A percentile compares a stretch with the other conserved stretches of the same genome.
Conservation (phyloP, 2,888 invertebrate genomes). For the Chrysomela aeneicollis region DNA sequence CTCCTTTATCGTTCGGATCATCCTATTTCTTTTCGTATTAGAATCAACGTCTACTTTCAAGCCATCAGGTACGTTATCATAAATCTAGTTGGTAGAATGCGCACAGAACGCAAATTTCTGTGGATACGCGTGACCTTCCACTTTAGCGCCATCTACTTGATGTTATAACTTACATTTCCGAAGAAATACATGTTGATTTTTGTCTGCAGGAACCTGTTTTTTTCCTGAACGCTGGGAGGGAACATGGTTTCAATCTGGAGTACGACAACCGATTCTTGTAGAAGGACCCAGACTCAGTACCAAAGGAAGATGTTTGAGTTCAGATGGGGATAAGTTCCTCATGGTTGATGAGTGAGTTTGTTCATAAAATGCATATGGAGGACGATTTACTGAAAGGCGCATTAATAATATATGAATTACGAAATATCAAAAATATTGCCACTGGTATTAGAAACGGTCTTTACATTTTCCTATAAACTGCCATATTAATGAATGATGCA, state of each 20-base stretch:
- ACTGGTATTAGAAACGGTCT: no score
- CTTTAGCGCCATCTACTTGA: no score
- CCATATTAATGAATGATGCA: no score
- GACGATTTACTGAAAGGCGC: no score
- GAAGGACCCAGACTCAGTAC: constrained; percentile 83
- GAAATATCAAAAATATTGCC: no score
- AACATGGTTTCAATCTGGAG: constrained; percentile 90
- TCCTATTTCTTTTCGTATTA: constrained; percentile 54
- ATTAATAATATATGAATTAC: no score
- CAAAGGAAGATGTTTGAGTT: constrained; percentile 84
- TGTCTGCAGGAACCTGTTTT: constrained; percentile 71
- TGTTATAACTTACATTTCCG: neutral
- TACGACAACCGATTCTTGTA: constrained; percentile 84
- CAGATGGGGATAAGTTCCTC: constrained; percentile 88
- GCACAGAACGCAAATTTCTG: neutral
- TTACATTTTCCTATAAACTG: no score
- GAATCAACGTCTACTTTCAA: constrained; percentile 57
- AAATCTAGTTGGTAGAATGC: constrained; percentile 21
- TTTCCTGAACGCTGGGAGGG: constrained; percentile 88
- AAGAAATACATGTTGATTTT: neutral
- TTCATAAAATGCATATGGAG: no score
- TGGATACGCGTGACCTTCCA: neutral
- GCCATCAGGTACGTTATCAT: constrained; percentile 53
- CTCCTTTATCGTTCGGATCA: constrained; percentile 53
- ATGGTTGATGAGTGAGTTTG: constrained; percentile 86